Percentiles rank a stretch among this genome's conserved stretches.
phyloP scores from a whole-genome alignment of 2,797 vertebrate genomes.

The Sarcophilus harrisii region DNA sequence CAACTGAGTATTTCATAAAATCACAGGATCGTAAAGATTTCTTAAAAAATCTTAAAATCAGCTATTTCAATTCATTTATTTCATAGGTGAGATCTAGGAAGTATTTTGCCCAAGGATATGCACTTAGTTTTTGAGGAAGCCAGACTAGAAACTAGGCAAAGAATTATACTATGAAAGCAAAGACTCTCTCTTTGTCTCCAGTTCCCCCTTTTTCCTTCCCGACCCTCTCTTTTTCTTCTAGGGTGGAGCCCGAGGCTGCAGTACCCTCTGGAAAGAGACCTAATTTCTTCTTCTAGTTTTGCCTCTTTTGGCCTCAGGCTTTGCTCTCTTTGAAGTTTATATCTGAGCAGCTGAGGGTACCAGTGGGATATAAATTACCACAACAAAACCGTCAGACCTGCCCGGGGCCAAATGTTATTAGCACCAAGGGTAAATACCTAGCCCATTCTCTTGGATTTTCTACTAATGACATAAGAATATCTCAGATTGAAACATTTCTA shows the following conservation, averaged over 20 bases:
- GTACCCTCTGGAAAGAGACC: background rate
- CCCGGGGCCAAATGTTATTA: background rate
- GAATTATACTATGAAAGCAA: background rate
- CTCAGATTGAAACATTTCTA: background rate
- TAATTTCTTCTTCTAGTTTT: background rate
- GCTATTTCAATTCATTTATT: background rate
- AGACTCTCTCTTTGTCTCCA: no score
- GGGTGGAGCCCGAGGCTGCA: background rate
- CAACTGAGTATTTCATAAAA: background rate
- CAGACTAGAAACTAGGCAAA: background rate
- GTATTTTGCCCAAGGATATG: background rate
- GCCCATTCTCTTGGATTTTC: background rate
- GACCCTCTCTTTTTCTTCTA: background rate
- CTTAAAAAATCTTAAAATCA: background rate
- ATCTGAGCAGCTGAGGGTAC: background rate
- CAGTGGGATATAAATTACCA: background rate
- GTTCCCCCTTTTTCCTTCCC: no score
- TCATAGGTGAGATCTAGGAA: background rate
- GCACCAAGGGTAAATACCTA: background rate
- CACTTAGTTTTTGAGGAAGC: background rate
- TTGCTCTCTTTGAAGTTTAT: background rate
- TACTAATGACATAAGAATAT: background rate
- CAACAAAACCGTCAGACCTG: background rate
- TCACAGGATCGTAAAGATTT: background rate
- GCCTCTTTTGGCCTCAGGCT: background rate